Conservation (phyloP, 2,888 invertebrate species). For the Acronicta psi region DNA sequence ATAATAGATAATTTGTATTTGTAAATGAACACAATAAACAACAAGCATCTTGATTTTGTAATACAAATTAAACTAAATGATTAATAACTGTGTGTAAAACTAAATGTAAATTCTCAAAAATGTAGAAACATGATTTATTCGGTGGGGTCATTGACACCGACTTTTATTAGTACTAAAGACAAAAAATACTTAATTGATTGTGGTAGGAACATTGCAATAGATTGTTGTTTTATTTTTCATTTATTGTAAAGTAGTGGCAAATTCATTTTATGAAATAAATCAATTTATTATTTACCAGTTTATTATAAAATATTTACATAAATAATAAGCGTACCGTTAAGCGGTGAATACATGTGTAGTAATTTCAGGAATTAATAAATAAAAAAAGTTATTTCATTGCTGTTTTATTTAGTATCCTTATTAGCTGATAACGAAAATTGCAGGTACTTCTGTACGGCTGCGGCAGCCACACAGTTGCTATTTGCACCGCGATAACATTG, state of each 20-base stretch:
- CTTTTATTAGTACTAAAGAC: constrained; percentile 2
- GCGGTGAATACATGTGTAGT: constrained; percentile 51
- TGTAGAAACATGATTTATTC: constrained; percentile 11
- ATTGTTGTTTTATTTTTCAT: constrained; percentile 6
- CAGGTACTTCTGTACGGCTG: no score
- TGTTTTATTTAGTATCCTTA: constrained; percentile 23
- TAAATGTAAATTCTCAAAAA: not conserved
- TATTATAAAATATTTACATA: constrained; percentile 38
- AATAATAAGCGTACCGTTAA: constrained; percentile 43
- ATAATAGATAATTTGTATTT: not conserved
- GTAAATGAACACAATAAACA: not conserved
- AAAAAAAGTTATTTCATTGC: not conserved
- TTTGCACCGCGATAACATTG: no score
- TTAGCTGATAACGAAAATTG: no score
- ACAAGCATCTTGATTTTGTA: no score
- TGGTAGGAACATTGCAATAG: constrained; percentile 14
- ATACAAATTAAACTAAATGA: no score
- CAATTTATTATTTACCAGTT: constrained; percentile 25
- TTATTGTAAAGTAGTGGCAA: constrained; percentile 8
- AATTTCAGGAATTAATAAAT: constrained; percentile 52
- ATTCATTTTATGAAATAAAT: constrained; percentile 38
- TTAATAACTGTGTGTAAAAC: no score
- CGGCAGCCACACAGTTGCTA: no score
- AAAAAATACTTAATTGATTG: constrained; percentile 4
- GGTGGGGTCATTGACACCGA: constrained; percentile 19